Base-by-base conservation (phyloP, 2,888 invertebrate species). In the Altica lythri region DNA sequence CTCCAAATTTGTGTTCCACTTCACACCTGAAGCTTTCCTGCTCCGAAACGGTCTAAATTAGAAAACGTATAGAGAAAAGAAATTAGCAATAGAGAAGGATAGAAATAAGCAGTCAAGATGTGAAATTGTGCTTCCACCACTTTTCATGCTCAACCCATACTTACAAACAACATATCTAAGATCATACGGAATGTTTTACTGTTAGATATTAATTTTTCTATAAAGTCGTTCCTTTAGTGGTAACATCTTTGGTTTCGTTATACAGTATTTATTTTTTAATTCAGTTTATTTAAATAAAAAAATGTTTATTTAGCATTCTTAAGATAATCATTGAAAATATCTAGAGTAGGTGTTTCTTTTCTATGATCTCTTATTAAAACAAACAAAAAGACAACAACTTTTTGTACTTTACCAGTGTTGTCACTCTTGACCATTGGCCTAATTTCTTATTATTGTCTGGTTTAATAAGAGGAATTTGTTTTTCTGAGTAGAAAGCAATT, bases 401-500 rank as follows among this genome's bases (percentile, higher is more conserved):
- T 99, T 69, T 99, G 86, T 59, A 99, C 95, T 77, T 98, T 98
- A 72, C 98, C 99, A 68, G 97, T 95, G 75, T 92, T 95, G 82
- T 99, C 99, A 73, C 97, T 95, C 82, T 99, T 38, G 96, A 93
- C 97, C 98, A 98, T 83, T 99, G 98, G 40, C 99, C 99, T 51
- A 99, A 85, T 76, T 96, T 96, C 81, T 98, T 98, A 82, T 97
- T 98, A 79, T 96, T 95, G 77, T 98, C 97, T 43, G 99, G 96
- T 82, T 92, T 93, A 65, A 99, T 89, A 60, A 99, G 83, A 57
- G 97, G 95, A 75, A 99, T 99, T 76, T 92, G 90, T 79, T 99
- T 98, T 79, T 98, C 97, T 62, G 95, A 92, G 82, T 99, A 99
- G 53, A 99, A 84, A 32, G 97, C 98, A 98, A 79, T 97, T 97